A percentile compares a stretch with the other conserved stretches of the same genome.
phyloP scores from a whole-genome alignment of 2,797 vertebrate species.

The Platalea minor region DNA sequence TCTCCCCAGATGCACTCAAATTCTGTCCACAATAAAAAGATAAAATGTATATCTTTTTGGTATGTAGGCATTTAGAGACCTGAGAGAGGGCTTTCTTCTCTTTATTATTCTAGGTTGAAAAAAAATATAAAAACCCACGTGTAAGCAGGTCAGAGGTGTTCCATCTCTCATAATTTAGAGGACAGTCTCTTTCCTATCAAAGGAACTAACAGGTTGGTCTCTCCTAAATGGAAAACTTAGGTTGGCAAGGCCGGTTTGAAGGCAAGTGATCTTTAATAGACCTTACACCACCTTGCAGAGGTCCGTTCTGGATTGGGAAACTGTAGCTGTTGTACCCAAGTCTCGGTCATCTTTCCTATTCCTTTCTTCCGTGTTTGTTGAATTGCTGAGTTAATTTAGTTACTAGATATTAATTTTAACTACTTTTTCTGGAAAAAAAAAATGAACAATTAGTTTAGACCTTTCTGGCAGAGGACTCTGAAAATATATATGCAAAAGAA shows the following conservation, averaged over 20 bases:
- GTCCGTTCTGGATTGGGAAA: background rate
- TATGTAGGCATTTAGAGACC: background rate
- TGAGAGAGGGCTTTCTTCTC: background rate
- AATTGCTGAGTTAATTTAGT: background rate
- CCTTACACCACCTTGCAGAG: background rate
- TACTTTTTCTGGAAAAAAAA: background rate
- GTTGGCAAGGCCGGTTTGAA: background rate
- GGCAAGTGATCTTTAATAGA: background rate
- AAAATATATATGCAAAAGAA: background rate
- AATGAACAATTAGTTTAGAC: background rate
- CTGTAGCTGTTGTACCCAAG: background rate
- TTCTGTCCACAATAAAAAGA: background rate
- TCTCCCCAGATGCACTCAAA: background rate
- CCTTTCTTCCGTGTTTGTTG: background rate
- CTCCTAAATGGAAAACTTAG: background rate
- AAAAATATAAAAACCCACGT: background rate
- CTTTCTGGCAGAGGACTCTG: background rate
- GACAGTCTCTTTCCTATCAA: background rate
- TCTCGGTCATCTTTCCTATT: background rate
- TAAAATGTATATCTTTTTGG: background rate
- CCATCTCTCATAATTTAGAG: background rate
- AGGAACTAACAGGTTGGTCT: background rate
- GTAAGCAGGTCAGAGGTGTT: background rate
- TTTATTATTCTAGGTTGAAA: background rate
- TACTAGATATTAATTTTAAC: background rate